Evolutionary conservation across 2,797 vertebrate species (phyloP).

Genomic region (Alosa sapidissima): DNA sequence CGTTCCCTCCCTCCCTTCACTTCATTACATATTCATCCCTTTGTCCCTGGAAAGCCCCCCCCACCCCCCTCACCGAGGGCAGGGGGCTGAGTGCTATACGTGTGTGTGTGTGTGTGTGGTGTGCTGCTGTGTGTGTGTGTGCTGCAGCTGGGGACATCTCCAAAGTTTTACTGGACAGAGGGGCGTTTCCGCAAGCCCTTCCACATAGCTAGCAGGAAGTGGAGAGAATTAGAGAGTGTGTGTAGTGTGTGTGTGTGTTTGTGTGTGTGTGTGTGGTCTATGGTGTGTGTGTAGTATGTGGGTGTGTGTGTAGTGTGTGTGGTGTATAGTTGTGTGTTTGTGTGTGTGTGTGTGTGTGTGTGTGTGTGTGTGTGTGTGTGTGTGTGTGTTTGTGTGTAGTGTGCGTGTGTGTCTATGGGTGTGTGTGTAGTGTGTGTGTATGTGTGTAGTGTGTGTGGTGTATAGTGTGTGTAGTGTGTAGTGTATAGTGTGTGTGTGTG

Average conservation of each 20-base stretch:
- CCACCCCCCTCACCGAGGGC: neutral
- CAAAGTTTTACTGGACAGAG: conserved; percentile 79
- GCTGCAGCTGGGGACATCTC: conserved; percentile 49
- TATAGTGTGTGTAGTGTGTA: too few relatives aligned
- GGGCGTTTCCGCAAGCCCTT: conserved; percentile 76
- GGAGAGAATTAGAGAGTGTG: conserved; percentile 35
- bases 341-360: neutral
- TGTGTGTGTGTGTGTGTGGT: conserved; percentile 6
- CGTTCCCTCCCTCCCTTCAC: neutral
- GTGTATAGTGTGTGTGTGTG: too few relatives aligned
- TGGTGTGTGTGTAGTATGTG: conserved; percentile 36
- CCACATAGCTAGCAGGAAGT: conserved; percentile 19
- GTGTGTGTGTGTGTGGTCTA: conserved; percentile 36
- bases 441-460: too few relatives aligned
- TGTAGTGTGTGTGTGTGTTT: conserved; percentile 29
- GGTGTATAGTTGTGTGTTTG: conserved; percentile 39
- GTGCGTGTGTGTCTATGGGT: too few relatives aligned
- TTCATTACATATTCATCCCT: conserved; percentile 28
- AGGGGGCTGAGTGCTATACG: neutral
- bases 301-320: conserved; percentile 55
- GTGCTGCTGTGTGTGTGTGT: conserved; percentile 18
- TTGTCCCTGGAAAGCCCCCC: neutral
- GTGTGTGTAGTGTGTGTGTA: too few relatives aligned
- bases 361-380: conserved; percentile 5
- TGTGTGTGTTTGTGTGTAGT: neutral